Percentiles rank a stretch among this genome's conserved stretches.
Evolutionary conservation across 2,113 vertebrate genomes (phyloP).

Genomic region (Toxostoma redivivum): DNA sequence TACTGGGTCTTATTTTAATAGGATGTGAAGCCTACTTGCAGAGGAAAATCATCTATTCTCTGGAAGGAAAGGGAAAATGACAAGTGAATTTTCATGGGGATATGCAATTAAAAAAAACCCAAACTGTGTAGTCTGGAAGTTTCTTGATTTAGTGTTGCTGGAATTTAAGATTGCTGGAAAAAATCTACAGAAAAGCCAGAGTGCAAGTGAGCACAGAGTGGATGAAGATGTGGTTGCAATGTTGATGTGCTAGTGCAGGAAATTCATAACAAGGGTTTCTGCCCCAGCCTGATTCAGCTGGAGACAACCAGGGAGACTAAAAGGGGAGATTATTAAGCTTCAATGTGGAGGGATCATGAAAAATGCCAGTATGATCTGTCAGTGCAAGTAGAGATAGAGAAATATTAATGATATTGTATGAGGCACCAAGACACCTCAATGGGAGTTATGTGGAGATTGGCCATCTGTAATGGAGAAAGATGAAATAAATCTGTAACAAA

Average conservation of each 20-base stretch:
- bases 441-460: background rate
- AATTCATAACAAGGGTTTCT: background rate
- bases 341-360: background rate
- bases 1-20: background rate
- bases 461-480: background rate
- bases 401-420: background rate
- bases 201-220: background rate
- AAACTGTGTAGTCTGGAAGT: background rate
- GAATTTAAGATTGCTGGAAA: background rate
- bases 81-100: background rate
- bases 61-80: background rate
- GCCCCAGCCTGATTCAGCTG: background rate
- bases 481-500: constrained; percentile 8
- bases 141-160: background rate
- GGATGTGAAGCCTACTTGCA: background rate
- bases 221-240: background rate
- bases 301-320: background rate
- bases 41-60: background rate
- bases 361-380: background rate
- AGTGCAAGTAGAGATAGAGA: background rate
- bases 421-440: background rate
- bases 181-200: background rate
- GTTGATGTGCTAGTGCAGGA: background rate
- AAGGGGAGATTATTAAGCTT: background rate
- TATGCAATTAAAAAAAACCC: background rate